phyloP scores from a whole-genome alignment of 1,140 invertebrate genomes.

The Cephus cinctus region DNA sequence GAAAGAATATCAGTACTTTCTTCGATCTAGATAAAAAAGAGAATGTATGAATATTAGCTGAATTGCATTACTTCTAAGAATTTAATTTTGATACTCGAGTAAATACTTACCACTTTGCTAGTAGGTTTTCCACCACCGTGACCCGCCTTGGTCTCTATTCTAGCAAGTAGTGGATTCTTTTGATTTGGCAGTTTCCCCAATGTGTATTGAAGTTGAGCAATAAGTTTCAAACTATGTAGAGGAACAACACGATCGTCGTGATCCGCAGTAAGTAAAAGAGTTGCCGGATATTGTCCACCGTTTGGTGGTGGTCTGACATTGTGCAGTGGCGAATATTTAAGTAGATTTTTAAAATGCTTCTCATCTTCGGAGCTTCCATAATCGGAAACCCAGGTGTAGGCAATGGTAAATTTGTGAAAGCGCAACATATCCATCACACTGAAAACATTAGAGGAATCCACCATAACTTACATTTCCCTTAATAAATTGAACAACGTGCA shows the following conservation, averaged over 20 bases:
- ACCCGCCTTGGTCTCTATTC: conserved; percentile 93
- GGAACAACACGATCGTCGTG: conserved; percentile 98
- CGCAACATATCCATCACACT: conserved; percentile 97
- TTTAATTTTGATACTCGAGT: not conserved
- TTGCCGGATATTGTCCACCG: conserved; percentile 81
- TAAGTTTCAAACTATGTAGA: conserved; percentile 92
- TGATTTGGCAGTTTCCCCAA: conserved; percentile 66
- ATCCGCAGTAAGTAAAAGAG: conserved; percentile 89
- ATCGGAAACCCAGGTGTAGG: conserved; percentile 94
- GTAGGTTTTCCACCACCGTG: conserved; percentile 97
- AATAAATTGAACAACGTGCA: not conserved
- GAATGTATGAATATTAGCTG: conserved; percentile 10
- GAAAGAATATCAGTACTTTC: conserved; percentile 84
- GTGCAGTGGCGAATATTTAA: conserved; percentile 94
- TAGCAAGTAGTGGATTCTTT: conserved; percentile 85
- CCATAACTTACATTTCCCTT: conserved; percentile 17
- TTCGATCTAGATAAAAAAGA: conserved; percentile 68
- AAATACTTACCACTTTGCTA: conserved; percentile 74
- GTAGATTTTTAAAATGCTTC: conserved; percentile 85
- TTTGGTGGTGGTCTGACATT: conserved; percentile 75
- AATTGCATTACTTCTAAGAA: conserved; percentile 5
- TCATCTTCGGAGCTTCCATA: conserved; percentile 89
- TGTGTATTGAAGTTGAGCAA: conserved; percentile 84
- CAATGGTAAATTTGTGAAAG: conserved; percentile 98
- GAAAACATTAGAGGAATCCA: conserved; percentile 31